These are phyloP conservation scores for Montipora capricornis DNA, from an alignment of 64 coral and sea anemone genomes.

Conservation along the genomic window DNA sequence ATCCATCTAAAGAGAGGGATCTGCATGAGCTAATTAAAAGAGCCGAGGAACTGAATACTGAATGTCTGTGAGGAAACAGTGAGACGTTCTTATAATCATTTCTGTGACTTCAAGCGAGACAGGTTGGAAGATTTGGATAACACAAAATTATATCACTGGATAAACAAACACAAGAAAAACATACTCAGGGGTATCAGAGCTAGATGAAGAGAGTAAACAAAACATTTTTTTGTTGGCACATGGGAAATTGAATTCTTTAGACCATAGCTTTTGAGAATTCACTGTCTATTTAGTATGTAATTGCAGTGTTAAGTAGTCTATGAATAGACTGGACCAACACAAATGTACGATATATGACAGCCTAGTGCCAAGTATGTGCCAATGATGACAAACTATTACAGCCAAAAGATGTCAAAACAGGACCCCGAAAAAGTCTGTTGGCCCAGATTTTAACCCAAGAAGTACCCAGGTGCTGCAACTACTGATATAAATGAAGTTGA, in stretches of 20 bases:
- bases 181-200: constrained; percentile 50
- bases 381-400: not conserved
- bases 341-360: not conserved
- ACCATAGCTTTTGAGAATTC: constrained; percentile 2
- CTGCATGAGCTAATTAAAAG: constrained; percentile 53
- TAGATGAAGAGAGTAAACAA: constrained; percentile 35
- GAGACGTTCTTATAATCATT: constrained; percentile 49
- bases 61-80: constrained; percentile 38
- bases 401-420: not conserved
- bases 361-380: not conserved
- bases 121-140: constrained; percentile 44
- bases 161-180: constrained; percentile 52
- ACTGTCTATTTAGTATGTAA: constrained; percentile 12
- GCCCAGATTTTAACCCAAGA: not conserved
- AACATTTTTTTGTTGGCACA: not conserved
- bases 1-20: constrained; percentile 36
- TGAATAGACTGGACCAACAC: constrained; percentile 3
- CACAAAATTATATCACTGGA: constrained; percentile 46
- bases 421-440: not conserved
- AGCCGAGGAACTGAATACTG: constrained; percentile 5
- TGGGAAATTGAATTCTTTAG: not conserved
- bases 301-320: not conserved
- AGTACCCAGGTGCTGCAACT: not conserved
- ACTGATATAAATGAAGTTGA: too few relatives aligned
- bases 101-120: constrained; percentile 42